These are phyloP conservation scores for Hydractinia symbiolongicarpus DNA, from an alignment of 30 jellyfish, hydroid and myxozoan genomes.

Conservation along the genomic window DNA sequence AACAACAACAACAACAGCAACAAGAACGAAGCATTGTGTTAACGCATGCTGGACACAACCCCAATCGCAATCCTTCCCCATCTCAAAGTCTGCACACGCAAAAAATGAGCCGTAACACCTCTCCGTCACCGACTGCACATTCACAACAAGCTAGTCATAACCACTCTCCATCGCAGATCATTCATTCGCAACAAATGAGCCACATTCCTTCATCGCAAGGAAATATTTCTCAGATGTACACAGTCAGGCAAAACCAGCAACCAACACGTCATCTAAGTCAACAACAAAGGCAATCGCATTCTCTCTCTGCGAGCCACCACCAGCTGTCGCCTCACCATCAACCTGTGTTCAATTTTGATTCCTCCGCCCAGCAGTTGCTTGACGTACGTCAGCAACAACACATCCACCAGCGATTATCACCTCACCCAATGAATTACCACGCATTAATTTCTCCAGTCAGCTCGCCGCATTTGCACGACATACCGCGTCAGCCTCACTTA, in stretches of 20 bases:
- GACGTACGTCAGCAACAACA: conserved; percentile 24
- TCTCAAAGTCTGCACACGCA: no score
- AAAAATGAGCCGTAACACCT: no score
- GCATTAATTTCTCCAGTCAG: conserved; percentile 24
- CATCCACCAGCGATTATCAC: conserved; percentile 20
- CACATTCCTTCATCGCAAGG: no score
- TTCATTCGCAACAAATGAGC: no score
- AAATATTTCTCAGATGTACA: no score
- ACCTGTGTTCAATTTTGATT: conserved; percentile 25
- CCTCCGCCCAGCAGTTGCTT: conserved; percentile 14
- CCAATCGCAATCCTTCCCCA: no score
- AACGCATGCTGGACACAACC: no score
- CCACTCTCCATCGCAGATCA: no score
- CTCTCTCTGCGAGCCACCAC: conserved; percentile 7
- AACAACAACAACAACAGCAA: no score
- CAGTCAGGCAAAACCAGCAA: background rate
- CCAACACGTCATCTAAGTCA: conserved; percentile 8
- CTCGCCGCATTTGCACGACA: conserved; percentile 33
- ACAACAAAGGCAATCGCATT: conserved; percentile 23
- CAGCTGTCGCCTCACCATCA: conserved; percentile 6
- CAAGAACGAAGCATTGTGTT: no score
- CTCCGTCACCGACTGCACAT: no score
- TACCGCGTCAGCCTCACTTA: conserved; percentile 11
- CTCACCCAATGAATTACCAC: conserved; percentile 31
- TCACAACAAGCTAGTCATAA: no score